These are phyloP conservation scores for Eledona agricola DNA, from an alignment of 2,888 invertebrate species.

Conservation along the genomic window DNA sequence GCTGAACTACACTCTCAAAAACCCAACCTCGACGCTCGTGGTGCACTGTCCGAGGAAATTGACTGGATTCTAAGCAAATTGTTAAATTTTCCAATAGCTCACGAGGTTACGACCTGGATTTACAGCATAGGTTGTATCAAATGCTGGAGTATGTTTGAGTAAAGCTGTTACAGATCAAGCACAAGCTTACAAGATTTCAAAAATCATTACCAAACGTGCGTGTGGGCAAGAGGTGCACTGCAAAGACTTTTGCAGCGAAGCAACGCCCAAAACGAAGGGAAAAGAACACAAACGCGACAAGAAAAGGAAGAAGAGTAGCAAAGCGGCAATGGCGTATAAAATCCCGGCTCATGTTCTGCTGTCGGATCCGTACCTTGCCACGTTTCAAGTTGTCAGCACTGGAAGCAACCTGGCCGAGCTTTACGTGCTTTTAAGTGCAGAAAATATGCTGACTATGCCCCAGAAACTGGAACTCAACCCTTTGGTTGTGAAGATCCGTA, in stretches of 20 bases:
- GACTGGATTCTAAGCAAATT: no score
- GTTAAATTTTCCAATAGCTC: no score
- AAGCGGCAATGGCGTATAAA: conserved; percentile 4
- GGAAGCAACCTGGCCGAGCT: conserved; percentile 3
- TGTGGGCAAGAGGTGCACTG: conserved; percentile 7
- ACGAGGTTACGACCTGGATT: no score
- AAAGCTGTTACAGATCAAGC: conserved; percentile 13
- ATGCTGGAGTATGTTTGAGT: neutral
- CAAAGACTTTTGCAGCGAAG: conserved; percentile 7
- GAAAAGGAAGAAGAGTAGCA: neutral
- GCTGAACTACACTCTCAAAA: no score
- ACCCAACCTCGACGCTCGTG: no score
- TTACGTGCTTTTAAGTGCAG: conserved; percentile 7
- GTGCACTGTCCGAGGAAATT: no score
- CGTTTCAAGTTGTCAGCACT: conserved; percentile 1
- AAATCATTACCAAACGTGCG: conserved; percentile 15
- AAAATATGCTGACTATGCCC: conserved; percentile 8
- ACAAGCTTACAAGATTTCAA: conserved; percentile 5
- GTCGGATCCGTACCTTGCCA: conserved; percentile 9
- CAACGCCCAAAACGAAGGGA: conserved; percentile 5
- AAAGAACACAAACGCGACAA: neutral
- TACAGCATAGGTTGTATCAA: neutral
- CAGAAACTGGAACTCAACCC: conserved; percentile 25
- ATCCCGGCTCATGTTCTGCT: conserved; percentile 15
- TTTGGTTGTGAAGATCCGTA: conserved; percentile 20